Percentiles rank a stretch among this genome's conserved stretches.
These are phyloP conservation scores for Aleiodes alternator DNA, from an alignment of 2,888 invertebrate species.

Conservation along the genomic window DNA sequence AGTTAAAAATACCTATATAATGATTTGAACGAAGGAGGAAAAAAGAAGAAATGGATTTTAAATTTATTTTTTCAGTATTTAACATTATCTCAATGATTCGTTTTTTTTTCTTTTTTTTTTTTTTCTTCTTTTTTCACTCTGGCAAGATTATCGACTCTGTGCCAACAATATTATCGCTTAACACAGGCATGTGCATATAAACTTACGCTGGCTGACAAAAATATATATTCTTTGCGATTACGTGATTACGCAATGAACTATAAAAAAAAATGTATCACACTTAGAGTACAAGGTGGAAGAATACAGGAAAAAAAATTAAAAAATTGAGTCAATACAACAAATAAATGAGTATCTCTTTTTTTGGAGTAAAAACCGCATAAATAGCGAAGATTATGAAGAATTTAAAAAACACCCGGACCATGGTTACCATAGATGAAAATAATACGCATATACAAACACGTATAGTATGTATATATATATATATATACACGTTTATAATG, in stretches of 20 bases:
- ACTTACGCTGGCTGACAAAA: constrained; percentile 27
- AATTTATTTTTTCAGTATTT: neutral
- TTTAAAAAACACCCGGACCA: constrained; percentile 37
- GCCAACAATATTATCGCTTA: constrained; percentile 27
- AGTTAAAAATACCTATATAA: no score
- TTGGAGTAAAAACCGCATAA: neutral
- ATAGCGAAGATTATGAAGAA: neutral
- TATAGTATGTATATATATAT: constrained; percentile 18
- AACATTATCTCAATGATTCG: neutral
- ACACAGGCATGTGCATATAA: constrained; percentile 25
- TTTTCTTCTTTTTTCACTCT: neutral
- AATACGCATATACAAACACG: constrained; percentile 12
- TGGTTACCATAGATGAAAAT: constrained; percentile 36
- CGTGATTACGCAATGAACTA: constrained; percentile 19
- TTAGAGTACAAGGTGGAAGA: neutral
- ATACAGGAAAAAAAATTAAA: neutral
- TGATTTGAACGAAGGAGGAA: no score
- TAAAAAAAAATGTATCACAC: neutral
- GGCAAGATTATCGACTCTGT: constrained; percentile 3
- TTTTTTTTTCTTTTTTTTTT: no score
- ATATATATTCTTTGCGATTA: constrained; percentile 26
- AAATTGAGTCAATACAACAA: neutral
- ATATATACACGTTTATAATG: constrained; percentile 25
- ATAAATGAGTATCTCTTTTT: neutral
- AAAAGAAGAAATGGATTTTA: constrained; percentile 5